Base-by-base conservation (phyloP, 2,113 vertebrate genomes). In the Cyanistes caeruleus region DNA sequence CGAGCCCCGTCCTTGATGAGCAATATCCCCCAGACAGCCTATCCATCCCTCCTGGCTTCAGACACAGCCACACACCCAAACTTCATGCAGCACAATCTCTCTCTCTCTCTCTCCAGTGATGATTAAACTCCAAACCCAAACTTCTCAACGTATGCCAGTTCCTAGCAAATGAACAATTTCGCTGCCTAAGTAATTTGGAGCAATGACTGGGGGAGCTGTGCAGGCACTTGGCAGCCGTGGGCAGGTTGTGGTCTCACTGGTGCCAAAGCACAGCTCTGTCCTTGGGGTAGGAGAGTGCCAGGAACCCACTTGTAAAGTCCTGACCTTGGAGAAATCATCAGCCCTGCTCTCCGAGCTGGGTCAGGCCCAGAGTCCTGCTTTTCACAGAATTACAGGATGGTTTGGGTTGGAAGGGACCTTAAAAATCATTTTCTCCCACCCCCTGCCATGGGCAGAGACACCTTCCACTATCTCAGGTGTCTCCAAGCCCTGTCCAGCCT, bases 21-120 rank as follows among this genome's bases (percentile, higher is more conserved):
- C 35, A 30, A 27, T 1, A 53, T 13, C 37, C 46, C 37, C 33
- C 65, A 51, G 51, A 4, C 13, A 64, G n/a, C 43, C 19, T 53
- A 24, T 51, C 79, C 67, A 15, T 13, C 56, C 60, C 20, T 30
- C 60, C 72, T 23, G 2, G 51, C 60, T 33, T 4, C 19, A 18
- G 28, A 22, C 1, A 0, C 82, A 52, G 67, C 19, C 11, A 0
- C 0, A 0, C 13, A 39, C n/a, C 48, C 92, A 74, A 70, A 77
- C 72, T 62, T 11, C 27, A 48, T 24, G 46, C 90, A 78, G 24
- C 7, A 6, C 8, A 0, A 13, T 6, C 43, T 23, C 28, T 41
- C 51, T 23, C 28, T 41, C 51, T 23, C 25, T 41, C 59, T 6
- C 65, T 70, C 58, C 62, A 5, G 0, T 0, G 1, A 58, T 9